Base-by-base conservation (phyloP, 2,113 vertebrate species). In the Hippocampus barbouri region DNA sequence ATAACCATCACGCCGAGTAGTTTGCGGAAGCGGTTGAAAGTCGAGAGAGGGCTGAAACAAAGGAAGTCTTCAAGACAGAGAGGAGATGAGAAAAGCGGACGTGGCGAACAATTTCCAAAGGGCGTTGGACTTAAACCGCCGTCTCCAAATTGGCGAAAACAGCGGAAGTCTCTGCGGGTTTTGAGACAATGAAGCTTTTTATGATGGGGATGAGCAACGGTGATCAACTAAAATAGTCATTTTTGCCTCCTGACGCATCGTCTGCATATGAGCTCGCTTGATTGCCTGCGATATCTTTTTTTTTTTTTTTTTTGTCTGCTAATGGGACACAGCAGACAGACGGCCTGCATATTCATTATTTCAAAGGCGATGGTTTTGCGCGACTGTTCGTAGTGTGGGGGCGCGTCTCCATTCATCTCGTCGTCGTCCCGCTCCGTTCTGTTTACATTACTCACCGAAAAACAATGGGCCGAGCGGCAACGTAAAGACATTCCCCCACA, bases 1-100 rank as follows among this genome's bases (percentile, higher is more conserved):
- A 90, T 90, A 91, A 89, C 89, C 88, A 89, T 90, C 88, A 79
- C 21, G 66, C 80, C 30, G 75, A 82, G 72, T 81, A 47, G 66
- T 86, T 83, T 83, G 75, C 78, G 72, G 83, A 83, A 73, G 72
- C 73, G 60, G 20, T 65, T 65, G 61, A 76, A 73, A 81, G 77
- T 72, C 76, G 56, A 74, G 63, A 69, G n/a, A 72, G 71, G 41
- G 41, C 23, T 72, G 34, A 81, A 71, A 79, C 77, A 84, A 74
- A 76, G 73, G 76, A 77, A 77, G 66, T 68, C 71, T 78, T 60
- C 59, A 81, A 86, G 76, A 79, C 72, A 53, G 47, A 15, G 68
- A 76, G 67, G 72, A 78, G 78, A 65, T 79, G 61, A 67, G 18
- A 53, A 40, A 63, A 38, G 49, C 56, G 74, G 65, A 70, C 70